phyloP scores from a whole-genome alignment of 2,113 vertebrate genomes.

The Brachyhypopomus occidentalis region DNA sequence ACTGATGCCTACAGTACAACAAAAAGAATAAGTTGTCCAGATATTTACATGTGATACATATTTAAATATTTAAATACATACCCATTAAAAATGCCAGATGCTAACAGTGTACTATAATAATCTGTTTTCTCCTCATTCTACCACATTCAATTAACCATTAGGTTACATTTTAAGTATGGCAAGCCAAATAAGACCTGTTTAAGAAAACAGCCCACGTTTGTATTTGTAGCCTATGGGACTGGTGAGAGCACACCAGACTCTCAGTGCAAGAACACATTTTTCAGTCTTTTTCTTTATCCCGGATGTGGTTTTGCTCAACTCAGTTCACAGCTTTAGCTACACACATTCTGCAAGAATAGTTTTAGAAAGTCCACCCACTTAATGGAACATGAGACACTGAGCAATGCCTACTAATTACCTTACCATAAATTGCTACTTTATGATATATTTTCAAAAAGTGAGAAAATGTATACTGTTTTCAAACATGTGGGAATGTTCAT shows the following conservation, averaged over 20 bases:
- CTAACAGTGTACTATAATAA: no score
- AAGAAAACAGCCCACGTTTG: neutral
- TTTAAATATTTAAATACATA: no score
- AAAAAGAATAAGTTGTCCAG: no score
- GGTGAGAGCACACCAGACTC: conserved; percentile 13
- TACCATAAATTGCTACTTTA: neutral
- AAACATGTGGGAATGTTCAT: neutral
- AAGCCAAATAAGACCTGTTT: no score
- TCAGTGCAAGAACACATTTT: conserved; percentile 11
- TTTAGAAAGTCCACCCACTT: conserved; percentile 45
- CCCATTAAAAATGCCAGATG: no score
- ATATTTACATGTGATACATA: no score
- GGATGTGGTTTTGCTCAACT: conserved; percentile 75
- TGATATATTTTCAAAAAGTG: neutral
- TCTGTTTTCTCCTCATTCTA: no score
- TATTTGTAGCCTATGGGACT: neutral
- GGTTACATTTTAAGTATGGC: no score
- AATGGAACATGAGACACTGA: conserved; percentile 17
- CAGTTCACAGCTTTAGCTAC: conserved; percentile 58
- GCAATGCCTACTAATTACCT: neutral
- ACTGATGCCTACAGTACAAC: no score
- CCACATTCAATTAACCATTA: no score
- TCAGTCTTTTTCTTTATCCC: conserved; percentile 23
- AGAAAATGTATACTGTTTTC: no score
- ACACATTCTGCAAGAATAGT: conserved; percentile 56